Base-by-base conservation (phyloP, 1,140 invertebrate species). In the Uloborus diversus region DNA sequence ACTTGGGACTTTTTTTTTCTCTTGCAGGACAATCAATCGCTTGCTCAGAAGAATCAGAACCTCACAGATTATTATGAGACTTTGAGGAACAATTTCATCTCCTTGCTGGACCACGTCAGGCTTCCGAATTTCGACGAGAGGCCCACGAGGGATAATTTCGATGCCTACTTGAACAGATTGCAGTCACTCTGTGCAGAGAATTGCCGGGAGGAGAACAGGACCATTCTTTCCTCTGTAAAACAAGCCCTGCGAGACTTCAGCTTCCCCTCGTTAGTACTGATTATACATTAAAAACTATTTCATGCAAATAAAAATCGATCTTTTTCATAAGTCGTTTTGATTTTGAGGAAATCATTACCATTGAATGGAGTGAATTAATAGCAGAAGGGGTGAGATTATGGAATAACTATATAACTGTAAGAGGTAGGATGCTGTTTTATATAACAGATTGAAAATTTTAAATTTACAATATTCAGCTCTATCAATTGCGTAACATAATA, bases 31-130 rank as follows among this genome's bases (percentile, higher is more conserved):
- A 91, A 90, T 79, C 89, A 90, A 83, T 82, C 88, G 80, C 87
- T 90, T 49, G 83, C 88, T 51, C 89, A 92, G 80, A 90, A 93
- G 83, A 93, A 91, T 87, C 92, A 91, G 85, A 94, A 94, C 86
- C 87, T 97, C 62, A 94, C 93, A 83, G 93, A 96, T 84, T 97
- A 97, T 87, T 96, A 97, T 86, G 94, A 95, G 86, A 95, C 93
- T 80, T 88, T 97, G 62, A 90, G 94, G n/a, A 94, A 95, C 85
- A 97, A 96, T 87, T 94, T 97, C 84, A 96, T 97, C 83, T 94
- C 93, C 9, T 87, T 96, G 81, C 87, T 97, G 84, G 94, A 96
- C 84, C 94, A 96, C 86, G 94, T 96, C 33, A 90, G 93, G 81
- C 90, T 96, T 82, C 95, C 94, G 13, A 90, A 90, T 33, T 85